Evolutionary conservation across 2,888 invertebrate genomes (phyloP).

Genomic region (Agrochola lychnidis): DNA sequence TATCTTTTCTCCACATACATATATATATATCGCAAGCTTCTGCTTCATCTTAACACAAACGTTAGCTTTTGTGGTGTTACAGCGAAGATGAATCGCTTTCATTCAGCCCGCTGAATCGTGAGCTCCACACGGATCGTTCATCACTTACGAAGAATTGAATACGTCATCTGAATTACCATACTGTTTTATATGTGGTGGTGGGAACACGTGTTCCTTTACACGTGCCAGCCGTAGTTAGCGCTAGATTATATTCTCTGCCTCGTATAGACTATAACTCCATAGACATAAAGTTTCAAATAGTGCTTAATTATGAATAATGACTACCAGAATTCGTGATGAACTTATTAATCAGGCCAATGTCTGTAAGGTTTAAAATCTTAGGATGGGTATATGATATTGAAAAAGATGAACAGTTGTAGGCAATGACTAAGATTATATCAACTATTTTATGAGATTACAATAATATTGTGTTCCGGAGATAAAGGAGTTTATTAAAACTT

Average conservation of each 20-base stretch:
- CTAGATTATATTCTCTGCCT: background rate
- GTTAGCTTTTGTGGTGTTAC: conserved; percentile 55
- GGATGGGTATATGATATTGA: too few species aligned
- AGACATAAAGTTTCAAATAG: background rate
- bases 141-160: conserved; percentile 72
- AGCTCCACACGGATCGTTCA: conserved; percentile 70
- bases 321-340: background rate
- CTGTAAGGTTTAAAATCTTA: too few species aligned
- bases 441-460: background rate
- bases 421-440: background rate
- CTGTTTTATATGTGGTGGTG: conserved; percentile 25
- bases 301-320: background rate
- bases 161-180: conserved; percentile 65
- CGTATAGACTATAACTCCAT: background rate
- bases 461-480: background rate
- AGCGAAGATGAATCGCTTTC: conserved; percentile 71
- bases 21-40: background rate
- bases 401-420: background rate
- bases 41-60: conserved; percentile 53
- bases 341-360: background rate
- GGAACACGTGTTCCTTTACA: conserved; percentile 30
- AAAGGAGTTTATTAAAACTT: background rate
- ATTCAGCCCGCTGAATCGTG: conserved; percentile 69
- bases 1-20: background rate
- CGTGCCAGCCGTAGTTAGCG: background rate